Base-by-base conservation (phyloP, 1,140 invertebrate genomes). In the Macrotrachela quadricornifera region DNA sequence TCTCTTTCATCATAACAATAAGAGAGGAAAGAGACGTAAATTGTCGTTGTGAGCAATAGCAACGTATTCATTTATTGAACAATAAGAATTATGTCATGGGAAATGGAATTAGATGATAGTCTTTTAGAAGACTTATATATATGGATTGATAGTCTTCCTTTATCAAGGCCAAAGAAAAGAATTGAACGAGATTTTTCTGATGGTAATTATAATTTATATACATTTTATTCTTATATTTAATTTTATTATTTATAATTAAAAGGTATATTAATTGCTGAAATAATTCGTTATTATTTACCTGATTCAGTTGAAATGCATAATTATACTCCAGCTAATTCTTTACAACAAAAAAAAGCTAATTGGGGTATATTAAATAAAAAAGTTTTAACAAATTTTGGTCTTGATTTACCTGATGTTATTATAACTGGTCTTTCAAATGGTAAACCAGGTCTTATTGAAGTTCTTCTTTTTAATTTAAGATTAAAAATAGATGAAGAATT, bases 121-220 rank as follows among this genome's bases (percentile, higher is more conserved):
- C 40, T 53, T 14, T 39, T 53, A 39, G 43, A 53, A 46, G 51
- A 53, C 15, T 38, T 53, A 36, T 53, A 42, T 55, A 55, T 58
- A 21, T 71, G 69, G 69, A 60, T 71, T 46, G 68, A 71, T 54
- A 50, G 62, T 47, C 63, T 70, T 53, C 67, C 65, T 10, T 58
- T 71, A 6, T 64, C 63, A 11, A 58, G 69, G 60, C 67, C 67
- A 14, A 71, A 71, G 57, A 63, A 62, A 57, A 65, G 67, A 56
- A 59, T 71, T 15, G 59, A 58, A 18, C 62, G 68, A 58, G 69
- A 71, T 57, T 71, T 71, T 57, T 62, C 64, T 38, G 69, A 70
- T 62, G 69, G 65, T 49, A 66, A 67, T 67, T 54, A 18, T 39
- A 48, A 21, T 38, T 42, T 21, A 9, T 10, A 17, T 46, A 21